phyloP scores from a whole-genome alignment of 1,140 invertebrate species.

The Bombyx mandarina region DNA sequence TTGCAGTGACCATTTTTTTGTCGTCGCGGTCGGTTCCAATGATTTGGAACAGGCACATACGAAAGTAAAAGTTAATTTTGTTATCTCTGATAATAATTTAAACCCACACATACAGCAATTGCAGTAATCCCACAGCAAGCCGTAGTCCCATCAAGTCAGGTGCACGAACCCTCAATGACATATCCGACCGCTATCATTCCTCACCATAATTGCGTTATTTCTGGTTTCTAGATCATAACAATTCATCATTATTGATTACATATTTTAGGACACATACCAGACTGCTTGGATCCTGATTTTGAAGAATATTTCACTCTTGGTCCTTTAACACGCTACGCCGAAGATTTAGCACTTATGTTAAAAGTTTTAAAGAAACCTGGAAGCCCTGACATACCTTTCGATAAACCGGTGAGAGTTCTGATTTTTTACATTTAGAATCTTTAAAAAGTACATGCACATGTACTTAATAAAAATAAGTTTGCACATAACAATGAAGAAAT shows the following conservation, averaged over 20 bases:
- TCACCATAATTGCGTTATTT: background rate
- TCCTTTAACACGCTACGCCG: conserved; percentile 87
- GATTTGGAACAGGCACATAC: too few species aligned
- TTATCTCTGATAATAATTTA: background rate
- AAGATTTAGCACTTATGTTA: conserved; percentile 82
- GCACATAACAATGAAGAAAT: background rate
- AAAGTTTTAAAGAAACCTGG: conserved; percentile 76
- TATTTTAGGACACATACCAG: conserved; percentile 69
- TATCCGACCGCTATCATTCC: background rate
- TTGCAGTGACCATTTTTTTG: too few species aligned
- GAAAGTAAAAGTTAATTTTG: too few species aligned
- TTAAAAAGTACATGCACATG: too few species aligned
- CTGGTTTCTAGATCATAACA: background rate
- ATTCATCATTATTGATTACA: conserved; percentile 2
- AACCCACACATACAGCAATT: background rate
- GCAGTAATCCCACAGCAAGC: background rate
- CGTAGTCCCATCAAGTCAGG: too few species aligned
- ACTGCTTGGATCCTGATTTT: conserved; percentile 70
- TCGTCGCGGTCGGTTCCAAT: too few species aligned
- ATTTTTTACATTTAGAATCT: background rate
- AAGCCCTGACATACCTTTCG: conserved; percentile 73
- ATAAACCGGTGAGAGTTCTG: conserved; percentile 69
- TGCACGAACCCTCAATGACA: too few species aligned
- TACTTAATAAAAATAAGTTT: background rate
- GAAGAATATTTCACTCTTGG: conserved; percentile 79